Conservation (phyloP, 2,797 vertebrate species). For the Strix occidentalis region DNA sequence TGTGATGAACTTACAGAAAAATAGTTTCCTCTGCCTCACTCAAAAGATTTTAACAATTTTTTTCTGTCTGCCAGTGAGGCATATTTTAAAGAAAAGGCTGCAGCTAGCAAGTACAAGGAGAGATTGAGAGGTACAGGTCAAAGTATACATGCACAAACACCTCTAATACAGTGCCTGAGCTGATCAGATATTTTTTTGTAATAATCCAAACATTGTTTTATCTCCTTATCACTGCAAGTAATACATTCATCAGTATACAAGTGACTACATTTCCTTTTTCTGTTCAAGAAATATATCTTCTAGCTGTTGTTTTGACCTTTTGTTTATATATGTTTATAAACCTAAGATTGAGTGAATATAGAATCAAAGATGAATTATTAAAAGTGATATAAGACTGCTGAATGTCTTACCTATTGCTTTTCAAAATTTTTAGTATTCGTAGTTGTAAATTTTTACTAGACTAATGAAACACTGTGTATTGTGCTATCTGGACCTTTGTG, state of each 20-base stretch:
- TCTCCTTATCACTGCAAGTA: not conserved
- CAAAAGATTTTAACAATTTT: not conserved
- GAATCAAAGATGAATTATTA: not conserved
- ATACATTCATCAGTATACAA: not conserved
- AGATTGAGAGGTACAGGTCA: not conserved
- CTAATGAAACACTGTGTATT: not conserved
- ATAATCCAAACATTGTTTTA: not conserved
- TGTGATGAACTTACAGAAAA: not conserved
- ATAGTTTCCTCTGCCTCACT: not conserved
- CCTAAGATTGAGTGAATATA: not conserved
- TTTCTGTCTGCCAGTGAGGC: not conserved
- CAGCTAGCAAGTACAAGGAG: not conserved
- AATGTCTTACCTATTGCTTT: not conserved
- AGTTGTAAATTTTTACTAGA: not conserved
- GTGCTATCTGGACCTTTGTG: not conserved
- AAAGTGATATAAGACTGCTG: not conserved
- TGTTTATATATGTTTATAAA: not conserved
- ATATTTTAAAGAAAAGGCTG: not conserved
- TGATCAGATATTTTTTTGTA: not conserved
- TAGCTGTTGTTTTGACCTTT: not conserved
- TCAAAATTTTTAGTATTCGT: not conserved
- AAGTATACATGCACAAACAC: not conserved
- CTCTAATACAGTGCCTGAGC: not conserved
- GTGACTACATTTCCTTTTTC: not conserved
- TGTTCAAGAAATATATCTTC: not conserved